Evolutionary conservation across 2,888 invertebrate species (phyloP).

Genomic region (Parascotia fuliginaria): DNA sequence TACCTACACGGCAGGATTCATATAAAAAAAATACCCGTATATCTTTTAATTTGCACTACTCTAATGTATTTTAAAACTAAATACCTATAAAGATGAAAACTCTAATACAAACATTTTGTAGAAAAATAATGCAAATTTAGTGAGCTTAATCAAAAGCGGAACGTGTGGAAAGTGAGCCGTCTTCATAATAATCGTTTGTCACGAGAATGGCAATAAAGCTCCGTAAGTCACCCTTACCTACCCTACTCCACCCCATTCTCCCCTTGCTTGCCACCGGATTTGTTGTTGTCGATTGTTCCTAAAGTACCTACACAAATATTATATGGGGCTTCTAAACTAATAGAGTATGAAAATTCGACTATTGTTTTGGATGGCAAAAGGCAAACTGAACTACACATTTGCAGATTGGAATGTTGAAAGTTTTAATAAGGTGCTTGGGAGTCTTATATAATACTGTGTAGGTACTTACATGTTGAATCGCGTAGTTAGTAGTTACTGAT

Average conservation of each 20-base stretch:
- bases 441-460: background rate
- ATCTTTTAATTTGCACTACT: too few relatives aligned
- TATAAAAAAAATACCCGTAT: too few relatives aligned
- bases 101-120: slow-evolving; percentile 30
- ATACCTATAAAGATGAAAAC: too few relatives aligned
- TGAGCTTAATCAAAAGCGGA: slow-evolving; percentile 47
- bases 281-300: slow-evolving; percentile 48
- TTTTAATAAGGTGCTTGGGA: slow-evolving; percentile 5
- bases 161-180: slow-evolving; percentile 60
- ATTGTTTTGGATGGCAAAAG: slow-evolving; percentile 31
- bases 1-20: too few relatives aligned
- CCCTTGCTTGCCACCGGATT: slow-evolving; percentile 44
- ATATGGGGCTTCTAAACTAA: slow-evolving; percentile 34
- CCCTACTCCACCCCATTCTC: slow-evolving; percentile 22
- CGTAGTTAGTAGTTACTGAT: too few relatives aligned
- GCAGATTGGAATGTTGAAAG: slow-evolving; percentile 1
- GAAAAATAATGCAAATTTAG: slow-evolving; percentile 39
- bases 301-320: slow-evolving; percentile 48
- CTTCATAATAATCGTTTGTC: slow-evolving; percentile 67
- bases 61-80: too few relatives aligned
- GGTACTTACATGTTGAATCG: too few relatives aligned
- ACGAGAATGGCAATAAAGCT: slow-evolving; percentile 61
- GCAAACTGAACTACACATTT: slow-evolving; percentile 15
- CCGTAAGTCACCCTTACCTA: slow-evolving; percentile 38
- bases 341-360: slow-evolving; percentile 35